Percentiles rank a stretch among this genome's conserved stretches.
phyloP scores from a whole-genome alignment of 2,888 invertebrate species.

The Drosophila percnosoma region DNA sequence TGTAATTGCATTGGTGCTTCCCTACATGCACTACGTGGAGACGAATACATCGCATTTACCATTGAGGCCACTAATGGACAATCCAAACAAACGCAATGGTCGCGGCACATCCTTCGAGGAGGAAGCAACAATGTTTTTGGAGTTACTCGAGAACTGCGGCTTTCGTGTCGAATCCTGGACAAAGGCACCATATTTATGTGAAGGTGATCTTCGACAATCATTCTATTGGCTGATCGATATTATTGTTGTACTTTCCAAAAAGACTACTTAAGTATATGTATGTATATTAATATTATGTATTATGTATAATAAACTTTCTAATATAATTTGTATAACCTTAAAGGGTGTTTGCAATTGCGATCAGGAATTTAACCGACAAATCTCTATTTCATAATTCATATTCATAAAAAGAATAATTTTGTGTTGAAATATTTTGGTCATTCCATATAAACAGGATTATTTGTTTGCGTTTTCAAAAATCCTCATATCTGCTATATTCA shows the following conservation, averaged over 20 bases:
- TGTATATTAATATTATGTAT: constrained; percentile 3
- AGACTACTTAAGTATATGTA: constrained; percentile 36
- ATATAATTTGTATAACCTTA: constrained; percentile 2
- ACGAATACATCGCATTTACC: constrained; percentile 89
- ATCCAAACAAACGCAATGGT: constrained; percentile 88
- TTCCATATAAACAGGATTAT: neutral
- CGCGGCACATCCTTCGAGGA: constrained; percentile 90
- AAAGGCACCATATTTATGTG: constrained; percentile 97
- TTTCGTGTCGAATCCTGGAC: constrained; percentile 94
- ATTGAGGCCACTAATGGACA: constrained; percentile 81
- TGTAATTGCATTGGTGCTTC: constrained; percentile 96
- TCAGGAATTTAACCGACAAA: too few species aligned
- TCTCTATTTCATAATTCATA: neutral
- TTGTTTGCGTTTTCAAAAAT: neutral
- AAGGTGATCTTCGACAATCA: constrained; percentile 96
- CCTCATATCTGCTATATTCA: neutral
- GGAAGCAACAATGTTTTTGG: constrained; percentile 91
- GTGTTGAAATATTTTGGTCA: neutral
- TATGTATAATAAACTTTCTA: constrained; percentile 15
- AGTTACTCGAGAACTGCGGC: constrained; percentile 86
- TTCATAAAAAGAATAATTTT: neutral
- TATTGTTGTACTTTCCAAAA: constrained; percentile 91
- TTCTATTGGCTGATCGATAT: constrained; percentile 97
- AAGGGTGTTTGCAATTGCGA: neutral
- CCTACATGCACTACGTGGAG: constrained; percentile 98